Evolutionary conservation across 2,113 vertebrate genomes (phyloP), one percentile per base, ranked within the genome.

Genomic region (Sphyrna mokarran): DNA sequence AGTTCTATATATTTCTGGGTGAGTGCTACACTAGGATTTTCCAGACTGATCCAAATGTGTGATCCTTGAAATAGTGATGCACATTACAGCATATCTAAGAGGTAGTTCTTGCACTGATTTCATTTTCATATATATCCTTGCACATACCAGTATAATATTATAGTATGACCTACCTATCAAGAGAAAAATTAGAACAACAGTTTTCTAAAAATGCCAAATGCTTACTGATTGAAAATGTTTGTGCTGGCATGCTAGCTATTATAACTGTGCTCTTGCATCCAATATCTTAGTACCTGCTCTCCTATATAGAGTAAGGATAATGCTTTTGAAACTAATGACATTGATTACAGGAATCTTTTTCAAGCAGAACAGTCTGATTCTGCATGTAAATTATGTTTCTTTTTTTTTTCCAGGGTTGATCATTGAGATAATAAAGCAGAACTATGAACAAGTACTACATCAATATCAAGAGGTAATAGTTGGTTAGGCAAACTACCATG

Each of bases 401-500:
- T 94, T 96, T 96, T 96, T 96, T 95, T 10, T 96, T 98, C 96
- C 98, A 99, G 99, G 99, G 97, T 98, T 98, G 96, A 78, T 99
- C 96, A 98, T 97, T 97, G 98, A 97, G 97, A 43, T 99, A 97
- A 97, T 98, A 70, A 98, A 98, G 96, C 98, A 98, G 96, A 98
- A 98, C 96, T 98, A 98, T 96, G 98, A 98, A 96, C 96, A 97
- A 96, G 96, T 98, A 96, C 97, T 98, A 95, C 97, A 96, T 0
- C 98, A 99, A 96, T 99, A 98, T 96, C 97, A 98, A 94, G 98
- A 99, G 98, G 99, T 99, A 98, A 98, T 95, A 93, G 96, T 95
- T 96, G 40, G 66, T 96, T 66, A 37, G 69, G 9, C 40, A 95
- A 40, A 43, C 40, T 43, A 37, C 29, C 16, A 13, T 29, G 40